These are phyloP conservation scores for Cranoglanis bouderius DNA, from an alignment of 2,113 vertebrate species.

Conservation along the genomic window DNA sequence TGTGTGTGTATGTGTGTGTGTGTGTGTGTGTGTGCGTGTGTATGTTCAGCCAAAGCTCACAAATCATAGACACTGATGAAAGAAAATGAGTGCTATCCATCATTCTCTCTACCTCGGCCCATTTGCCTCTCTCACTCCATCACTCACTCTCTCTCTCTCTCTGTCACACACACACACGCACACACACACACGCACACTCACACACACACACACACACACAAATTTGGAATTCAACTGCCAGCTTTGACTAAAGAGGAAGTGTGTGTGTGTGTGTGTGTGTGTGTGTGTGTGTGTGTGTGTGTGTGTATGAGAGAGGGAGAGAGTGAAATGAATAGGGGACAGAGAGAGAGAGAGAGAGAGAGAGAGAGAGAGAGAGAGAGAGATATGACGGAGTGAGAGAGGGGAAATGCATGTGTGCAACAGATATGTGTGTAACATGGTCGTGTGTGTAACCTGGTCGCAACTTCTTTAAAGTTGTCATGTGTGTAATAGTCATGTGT, in stretches of 20 bases:
- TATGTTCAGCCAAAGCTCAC: slow-evolving; percentile 57
- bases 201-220: neutral
- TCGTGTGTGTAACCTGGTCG: neutral
- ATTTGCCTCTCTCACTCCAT: slow-evolving; percentile 54
- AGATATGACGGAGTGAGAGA: neutral
- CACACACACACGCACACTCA: neutral
- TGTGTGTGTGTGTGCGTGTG: slow-evolving; percentile 23
- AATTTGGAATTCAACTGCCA: too few relatives aligned
- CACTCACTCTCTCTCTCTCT: slow-evolving; percentile 40
- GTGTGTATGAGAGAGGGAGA: neutral
- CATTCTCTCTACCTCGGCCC: slow-evolving; percentile 53
- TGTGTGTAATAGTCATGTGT: neutral
- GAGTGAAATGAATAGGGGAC: neutral
- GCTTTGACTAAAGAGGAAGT: neutral
- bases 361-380: neutral
- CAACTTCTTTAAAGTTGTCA: too few relatives aligned
- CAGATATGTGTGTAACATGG: neutral
- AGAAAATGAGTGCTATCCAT: slow-evolving; percentile 68
- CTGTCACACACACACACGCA: neutral
- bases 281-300: slow-evolving; percentile 55
- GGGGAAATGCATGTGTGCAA: neutral
- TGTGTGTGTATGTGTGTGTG: slow-evolving; percentile 29
- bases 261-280: slow-evolving; percentile 68
- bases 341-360: neutral
- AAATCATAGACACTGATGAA: slow-evolving; percentile 63